phyloP scores from a whole-genome alignment of 2,888 invertebrate genomes.

The Orchesella flavescens region DNA sequence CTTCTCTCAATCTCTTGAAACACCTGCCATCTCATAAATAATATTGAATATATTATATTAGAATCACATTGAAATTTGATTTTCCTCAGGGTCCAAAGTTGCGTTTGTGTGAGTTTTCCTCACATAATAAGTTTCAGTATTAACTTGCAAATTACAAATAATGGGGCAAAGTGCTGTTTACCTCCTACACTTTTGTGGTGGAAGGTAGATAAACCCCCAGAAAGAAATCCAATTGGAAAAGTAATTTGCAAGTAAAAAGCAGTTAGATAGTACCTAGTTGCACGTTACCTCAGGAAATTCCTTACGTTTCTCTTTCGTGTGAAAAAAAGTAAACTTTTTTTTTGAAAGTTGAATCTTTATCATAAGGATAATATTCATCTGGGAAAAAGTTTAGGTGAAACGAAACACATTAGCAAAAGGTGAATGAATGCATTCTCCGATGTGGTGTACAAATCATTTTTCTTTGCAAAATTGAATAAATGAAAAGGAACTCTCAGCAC shows the following conservation, averaged over 20 bases:
- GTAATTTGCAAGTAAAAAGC: conserved; percentile 21
- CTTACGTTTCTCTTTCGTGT: neutral
- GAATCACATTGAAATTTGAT: neutral
- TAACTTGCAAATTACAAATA: conserved; percentile 41
- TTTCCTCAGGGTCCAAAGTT: too few species aligned
- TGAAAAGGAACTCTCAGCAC: too few species aligned
- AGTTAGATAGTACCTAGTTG: neutral
- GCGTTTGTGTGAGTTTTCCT: too few species aligned
- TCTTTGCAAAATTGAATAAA: too few species aligned
- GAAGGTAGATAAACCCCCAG: neutral
- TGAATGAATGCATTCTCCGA: too few species aligned
- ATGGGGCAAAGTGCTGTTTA: neutral
- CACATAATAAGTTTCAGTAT: neutral
- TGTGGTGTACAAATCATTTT: too few species aligned
- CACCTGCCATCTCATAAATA: neutral
- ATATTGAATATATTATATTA: conserved; percentile 11
- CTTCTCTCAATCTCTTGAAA: too few species aligned
- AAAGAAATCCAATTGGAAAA: conserved; percentile 7
- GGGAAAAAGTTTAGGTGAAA: too few species aligned
- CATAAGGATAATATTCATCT: neutral
- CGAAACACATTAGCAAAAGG: too few species aligned
- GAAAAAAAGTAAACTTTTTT: conserved; percentile 5
- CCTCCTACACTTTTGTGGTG: neutral
- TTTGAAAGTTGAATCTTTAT: neutral
- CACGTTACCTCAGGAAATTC: neutral